phyloP scores from a whole-genome alignment of 2,113 vertebrate genomes.

The Herpailurus yagouaroundi region DNA sequence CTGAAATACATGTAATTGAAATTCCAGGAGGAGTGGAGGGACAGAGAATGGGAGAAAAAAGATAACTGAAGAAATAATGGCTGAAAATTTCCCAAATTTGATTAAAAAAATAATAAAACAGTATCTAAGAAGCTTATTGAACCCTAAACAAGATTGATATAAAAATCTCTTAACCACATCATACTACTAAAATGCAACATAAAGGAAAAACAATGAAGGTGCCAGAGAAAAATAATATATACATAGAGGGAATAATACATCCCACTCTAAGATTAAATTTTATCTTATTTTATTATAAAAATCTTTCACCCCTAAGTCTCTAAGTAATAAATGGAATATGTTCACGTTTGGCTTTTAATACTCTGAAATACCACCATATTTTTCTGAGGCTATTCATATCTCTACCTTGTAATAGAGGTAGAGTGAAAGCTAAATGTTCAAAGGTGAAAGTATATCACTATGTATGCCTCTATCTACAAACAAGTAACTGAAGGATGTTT shows the following conservation, averaged over 20 bases:
- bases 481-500: not conserved
- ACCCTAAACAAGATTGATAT: not conserved
- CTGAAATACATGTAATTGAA: not conserved
- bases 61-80: not conserved
- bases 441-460: not conserved
- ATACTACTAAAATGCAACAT: not conserved
- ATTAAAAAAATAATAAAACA: not conserved
- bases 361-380: not conserved
- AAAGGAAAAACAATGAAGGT: not conserved
- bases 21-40: not conserved
- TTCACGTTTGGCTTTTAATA: not conserved
- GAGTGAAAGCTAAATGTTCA: not conserved
- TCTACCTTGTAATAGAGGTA: not conserved
- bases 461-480: not conserved
- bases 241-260: not conserved
- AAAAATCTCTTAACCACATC: not conserved
- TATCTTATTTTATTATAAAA: constrained; percentile 5
- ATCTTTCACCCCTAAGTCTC: not conserved
- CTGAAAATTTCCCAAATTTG: not conserved
- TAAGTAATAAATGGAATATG: not conserved
- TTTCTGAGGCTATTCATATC: not conserved
- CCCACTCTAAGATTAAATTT: not conserved
- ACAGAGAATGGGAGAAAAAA: not conserved
- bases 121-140: not conserved
- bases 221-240: not conserved